Base-by-base conservation (phyloP, 2,113 vertebrate species). In the Salvelinus sp. region DNA sequence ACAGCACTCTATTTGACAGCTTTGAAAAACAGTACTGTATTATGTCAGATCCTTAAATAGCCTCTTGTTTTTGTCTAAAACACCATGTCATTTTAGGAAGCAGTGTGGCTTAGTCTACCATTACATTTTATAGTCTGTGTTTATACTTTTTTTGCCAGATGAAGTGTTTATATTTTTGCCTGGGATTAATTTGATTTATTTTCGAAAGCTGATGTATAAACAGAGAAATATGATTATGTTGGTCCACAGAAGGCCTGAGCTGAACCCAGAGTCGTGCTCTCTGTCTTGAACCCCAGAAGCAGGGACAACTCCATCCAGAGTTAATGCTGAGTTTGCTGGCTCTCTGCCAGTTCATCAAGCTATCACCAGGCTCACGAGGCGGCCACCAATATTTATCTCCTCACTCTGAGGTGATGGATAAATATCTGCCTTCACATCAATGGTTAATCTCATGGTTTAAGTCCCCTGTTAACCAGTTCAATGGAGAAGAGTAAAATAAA, bases 261-360 rank as follows among this genome's bases (percentile, higher is more conserved):
- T 23, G 27, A 48, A 66, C 47, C 10, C 65, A 44, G 3, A 47
- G 30, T 69, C 66, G 22, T 72, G 68, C 63, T 38, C 73, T 28
- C 54, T 67, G 20, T 63, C 33, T 50, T 77, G 27, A 86, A 30
- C 60, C 3, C 33, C 33, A 77, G 44, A 73, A 27, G 54, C 10
- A 2, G 73, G 76, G 69, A 70, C 65, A 73, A 27, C 58, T 70
- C 33, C 64, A 73, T 67, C 30, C 64, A 70, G 72, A 69, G 82
- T 82, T 87, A 78, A 87, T 22, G 48, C 70, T 57, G 66, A 81
- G 82, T 84, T 81, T 79, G 64, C 62, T 82, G 82, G 76, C 72
- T 12, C 33, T 25, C 47, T 47, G 79, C 72, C 82, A 82, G 74
- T 64, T 69, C 69, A 71, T 72, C 20, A 27, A 30, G 63, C 66